These are phyloP conservation scores for Mimumesa dahlbomi DNA, from an alignment of 2,888 invertebrate genomes.

Conservation along the genomic window DNA sequence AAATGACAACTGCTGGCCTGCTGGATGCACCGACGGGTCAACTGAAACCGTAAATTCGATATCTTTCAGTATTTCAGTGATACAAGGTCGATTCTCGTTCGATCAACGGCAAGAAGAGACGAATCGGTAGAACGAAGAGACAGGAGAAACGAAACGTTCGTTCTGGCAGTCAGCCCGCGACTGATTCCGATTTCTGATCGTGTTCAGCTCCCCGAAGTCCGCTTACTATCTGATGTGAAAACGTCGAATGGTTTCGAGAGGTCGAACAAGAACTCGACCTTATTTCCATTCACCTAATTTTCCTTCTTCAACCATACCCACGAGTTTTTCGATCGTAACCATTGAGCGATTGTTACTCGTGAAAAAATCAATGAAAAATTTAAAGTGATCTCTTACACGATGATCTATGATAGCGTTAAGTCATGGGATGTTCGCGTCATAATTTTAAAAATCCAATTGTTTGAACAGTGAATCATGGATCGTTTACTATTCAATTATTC, in stretches of 20 bases:
- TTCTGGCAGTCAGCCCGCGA: constrained; percentile 24
- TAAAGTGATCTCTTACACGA: no score
- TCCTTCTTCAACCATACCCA: neutral
- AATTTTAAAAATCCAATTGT: no score
- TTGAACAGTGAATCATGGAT: no score
- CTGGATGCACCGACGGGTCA: constrained; percentile 64
- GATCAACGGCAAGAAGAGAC: constrained; percentile 29
- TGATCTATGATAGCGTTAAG: no score
- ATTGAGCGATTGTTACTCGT: neutral
- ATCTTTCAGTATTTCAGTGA: constrained; percentile 3
- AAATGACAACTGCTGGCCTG: constrained; percentile 60
- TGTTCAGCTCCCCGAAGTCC: constrained; percentile 2
- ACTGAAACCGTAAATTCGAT: constrained; percentile 65
- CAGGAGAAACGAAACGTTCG: neutral
- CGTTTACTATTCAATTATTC: no score
- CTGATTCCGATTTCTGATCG: constrained; percentile 34
- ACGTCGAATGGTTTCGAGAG: constrained; percentile 22
- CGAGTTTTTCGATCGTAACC: neutral
- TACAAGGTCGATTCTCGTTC: neutral
- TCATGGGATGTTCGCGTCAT: no score
- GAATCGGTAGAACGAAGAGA: neutral
- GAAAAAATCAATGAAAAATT: neutral
- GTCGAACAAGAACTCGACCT: constrained; percentile 5
- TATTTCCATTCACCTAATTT: constrained; percentile 12
- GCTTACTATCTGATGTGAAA: constrained; percentile 37